Evolutionary conservation across 2,113 vertebrate genomes (phyloP).

Genomic region (Pseudorasbora parva): DNA sequence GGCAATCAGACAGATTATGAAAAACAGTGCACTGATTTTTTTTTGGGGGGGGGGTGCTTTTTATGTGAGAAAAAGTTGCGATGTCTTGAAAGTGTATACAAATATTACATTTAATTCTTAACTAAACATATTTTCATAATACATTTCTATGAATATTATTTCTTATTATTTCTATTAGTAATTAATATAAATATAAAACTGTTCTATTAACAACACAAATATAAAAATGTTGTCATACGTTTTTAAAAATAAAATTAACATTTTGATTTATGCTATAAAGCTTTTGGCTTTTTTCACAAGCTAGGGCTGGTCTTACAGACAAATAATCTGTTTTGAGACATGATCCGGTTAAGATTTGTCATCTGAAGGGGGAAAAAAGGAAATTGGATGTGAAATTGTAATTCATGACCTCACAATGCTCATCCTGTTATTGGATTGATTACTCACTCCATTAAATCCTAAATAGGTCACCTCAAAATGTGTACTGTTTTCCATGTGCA

Average conservation of each 20-base stretch:
- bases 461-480: conserved; percentile 40
- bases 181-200: no score
- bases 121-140: neutral
- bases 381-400: conserved; percentile 18
- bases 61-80: neutral
- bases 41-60: conserved; percentile 7
- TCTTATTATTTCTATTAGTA: neutral
- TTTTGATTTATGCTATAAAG: neutral
- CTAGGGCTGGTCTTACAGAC: neutral
- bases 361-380: neutral
- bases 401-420: conserved; percentile 18
- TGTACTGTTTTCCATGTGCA: conserved; percentile 23
- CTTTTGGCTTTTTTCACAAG: neutral
- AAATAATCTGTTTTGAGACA: conserved; percentile 4
- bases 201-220: no score
- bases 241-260: neutral
- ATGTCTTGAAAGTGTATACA: neutral
- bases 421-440: conserved; percentile 29
- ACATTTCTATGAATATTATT: neutral
- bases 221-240: no score
- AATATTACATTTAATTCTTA: neutral
- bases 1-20: conserved; percentile 1
- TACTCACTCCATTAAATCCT: conserved; percentile 32
- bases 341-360: conserved; percentile 5
- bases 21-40: neutral